phyloP scores from a whole-genome alignment of 2,113 vertebrate species.

The Trachemys scripta region DNA sequence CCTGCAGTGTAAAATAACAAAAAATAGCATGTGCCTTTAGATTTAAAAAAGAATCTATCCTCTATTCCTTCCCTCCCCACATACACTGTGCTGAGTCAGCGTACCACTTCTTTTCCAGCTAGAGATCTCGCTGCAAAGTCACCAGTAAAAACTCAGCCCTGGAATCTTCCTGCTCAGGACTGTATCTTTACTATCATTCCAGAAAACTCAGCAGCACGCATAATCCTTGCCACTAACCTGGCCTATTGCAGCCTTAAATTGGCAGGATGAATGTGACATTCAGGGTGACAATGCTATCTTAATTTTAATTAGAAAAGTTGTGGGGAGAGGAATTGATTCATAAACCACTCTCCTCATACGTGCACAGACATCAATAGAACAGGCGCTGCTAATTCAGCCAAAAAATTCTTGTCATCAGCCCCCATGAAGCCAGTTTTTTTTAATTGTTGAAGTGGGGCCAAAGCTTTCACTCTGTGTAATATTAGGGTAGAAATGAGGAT shows the following conservation, averaged over 20 bases:
- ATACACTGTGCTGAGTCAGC: neutral
- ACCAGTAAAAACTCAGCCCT: neutral
- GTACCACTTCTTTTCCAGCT: neutral
- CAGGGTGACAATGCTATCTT: neutral
- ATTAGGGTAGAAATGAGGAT: neutral
- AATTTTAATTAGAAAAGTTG: conserved; percentile 39
- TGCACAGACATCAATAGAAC: neutral
- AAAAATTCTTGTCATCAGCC: accelerated
- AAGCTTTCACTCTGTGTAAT: conserved; percentile 1
- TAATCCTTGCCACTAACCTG: neutral
- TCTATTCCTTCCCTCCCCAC: too few species aligned
- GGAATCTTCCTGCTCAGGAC: accelerated
- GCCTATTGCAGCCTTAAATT: neutral
- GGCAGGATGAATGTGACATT: neutral
- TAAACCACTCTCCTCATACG: neutral
- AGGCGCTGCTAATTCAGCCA: neutral
- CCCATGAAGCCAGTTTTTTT: neutral
- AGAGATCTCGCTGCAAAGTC: neutral
- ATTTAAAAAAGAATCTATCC: neutral
- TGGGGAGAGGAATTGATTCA: neutral
- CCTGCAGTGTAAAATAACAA: neutral
- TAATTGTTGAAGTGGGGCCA: neutral
- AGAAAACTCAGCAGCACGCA: neutral
- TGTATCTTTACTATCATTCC: neutral
- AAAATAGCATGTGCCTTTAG: neutral